Evolutionary conservation across 35 echinoderm and acorn worm genomes (phyloP).

Genomic region (Lytechinus pictus): DNA sequence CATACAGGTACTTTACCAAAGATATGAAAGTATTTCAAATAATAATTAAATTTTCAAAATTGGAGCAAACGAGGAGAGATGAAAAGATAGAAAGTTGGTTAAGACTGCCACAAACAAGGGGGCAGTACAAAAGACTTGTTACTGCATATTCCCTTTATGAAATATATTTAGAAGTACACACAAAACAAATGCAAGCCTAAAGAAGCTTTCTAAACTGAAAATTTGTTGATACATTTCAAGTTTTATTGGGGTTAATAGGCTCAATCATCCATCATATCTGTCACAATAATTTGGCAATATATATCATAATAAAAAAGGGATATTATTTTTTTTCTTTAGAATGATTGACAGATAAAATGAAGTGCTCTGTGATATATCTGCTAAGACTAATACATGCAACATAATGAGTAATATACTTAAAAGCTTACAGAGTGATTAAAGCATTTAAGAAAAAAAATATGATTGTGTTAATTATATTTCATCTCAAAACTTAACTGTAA

Average conservation of each 20-base stretch:
- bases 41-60: too few relatives aligned
- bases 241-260: constrained; percentile 52
- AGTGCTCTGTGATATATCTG: constrained; percentile 10
- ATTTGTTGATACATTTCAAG: constrained; percentile 51
- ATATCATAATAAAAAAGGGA: constrained; percentile 33
- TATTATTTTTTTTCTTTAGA: neutral
- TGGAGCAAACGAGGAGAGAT: too few relatives aligned
- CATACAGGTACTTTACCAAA: too few relatives aligned
- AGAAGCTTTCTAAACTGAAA: neutral
- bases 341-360: constrained; percentile 13
- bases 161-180: neutral
- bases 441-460: neutral
- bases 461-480: neutral
- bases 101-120: too few relatives aligned
- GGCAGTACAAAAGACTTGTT: too few relatives aligned
- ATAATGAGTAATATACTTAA: neutral
- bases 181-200: neutral
- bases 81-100: too few relatives aligned
- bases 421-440: neutral
- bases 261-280: constrained; percentile 27
- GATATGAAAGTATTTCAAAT: too few relatives aligned
- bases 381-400: neutral
- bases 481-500: neutral
- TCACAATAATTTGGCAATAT: constrained; percentile 58
- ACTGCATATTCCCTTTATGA: too few relatives aligned